These are phyloP conservation scores for Lepeophtheirus salmonis DNA, from an alignment of 1,140 invertebrate species.

Conservation along the genomic window DNA sequence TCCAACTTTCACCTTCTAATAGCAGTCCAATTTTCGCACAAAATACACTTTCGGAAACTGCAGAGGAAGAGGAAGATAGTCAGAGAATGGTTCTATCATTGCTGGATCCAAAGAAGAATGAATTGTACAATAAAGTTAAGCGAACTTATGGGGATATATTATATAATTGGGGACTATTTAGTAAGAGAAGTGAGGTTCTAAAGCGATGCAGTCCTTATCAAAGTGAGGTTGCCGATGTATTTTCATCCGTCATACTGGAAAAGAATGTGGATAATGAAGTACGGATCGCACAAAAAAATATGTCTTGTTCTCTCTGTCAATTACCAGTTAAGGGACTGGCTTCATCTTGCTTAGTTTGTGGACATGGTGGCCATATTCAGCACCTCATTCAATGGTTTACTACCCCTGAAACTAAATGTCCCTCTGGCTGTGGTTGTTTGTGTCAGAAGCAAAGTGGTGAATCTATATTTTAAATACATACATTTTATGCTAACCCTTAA, in stretches of 20 bases:
- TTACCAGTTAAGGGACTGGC: neutral
- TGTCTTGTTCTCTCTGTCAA: neutral
- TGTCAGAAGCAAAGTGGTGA: neutral
- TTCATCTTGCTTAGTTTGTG: neutral
- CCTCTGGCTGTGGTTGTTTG: neutral
- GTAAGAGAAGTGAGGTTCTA: neutral
- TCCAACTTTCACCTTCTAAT: neutral
- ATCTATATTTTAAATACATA: neutral
- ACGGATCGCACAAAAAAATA: neutral
- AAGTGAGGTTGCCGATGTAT: neutral
- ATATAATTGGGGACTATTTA: neutral
- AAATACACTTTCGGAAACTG: neutral
- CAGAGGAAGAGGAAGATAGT: too few species aligned
- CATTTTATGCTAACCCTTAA: too few species aligned
- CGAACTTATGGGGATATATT: neutral
- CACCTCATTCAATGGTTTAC: neutral
- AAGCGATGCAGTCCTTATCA: neutral
- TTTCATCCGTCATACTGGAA: neutral
- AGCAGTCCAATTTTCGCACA: too few species aligned
- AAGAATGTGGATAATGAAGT: neutral
- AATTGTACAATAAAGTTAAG: neutral
- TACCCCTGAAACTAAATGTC: neutral
- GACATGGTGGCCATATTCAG: neutral
- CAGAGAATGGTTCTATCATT: neutral
- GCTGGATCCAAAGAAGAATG: neutral